Conservation (phyloP, 2,113 vertebrate genomes). For the Antennarius striatus region DNA sequence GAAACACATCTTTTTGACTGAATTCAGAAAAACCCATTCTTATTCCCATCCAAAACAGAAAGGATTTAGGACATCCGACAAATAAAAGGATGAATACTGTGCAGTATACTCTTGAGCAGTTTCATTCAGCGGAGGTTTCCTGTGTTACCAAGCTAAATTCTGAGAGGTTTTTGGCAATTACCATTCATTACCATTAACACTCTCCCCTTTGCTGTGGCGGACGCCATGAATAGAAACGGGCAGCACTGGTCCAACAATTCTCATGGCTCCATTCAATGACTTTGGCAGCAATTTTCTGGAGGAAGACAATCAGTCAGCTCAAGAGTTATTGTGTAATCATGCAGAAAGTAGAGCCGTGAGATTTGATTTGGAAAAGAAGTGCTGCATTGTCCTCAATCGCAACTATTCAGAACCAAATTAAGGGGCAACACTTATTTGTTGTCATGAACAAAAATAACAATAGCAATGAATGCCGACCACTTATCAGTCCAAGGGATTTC, state of each 20-base stretch:
- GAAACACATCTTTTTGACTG: slow-evolving; percentile 14
- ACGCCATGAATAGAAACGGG: slow-evolving; percentile 49
- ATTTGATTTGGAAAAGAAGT: slow-evolving; percentile 66
- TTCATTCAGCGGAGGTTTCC: slow-evolving; percentile 29
- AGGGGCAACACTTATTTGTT: slow-evolving; percentile 59
- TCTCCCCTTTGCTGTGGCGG: slow-evolving; percentile 36
- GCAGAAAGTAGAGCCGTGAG: slow-evolving; percentile 62
- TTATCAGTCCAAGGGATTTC: slow-evolving; percentile 20
- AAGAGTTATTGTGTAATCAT: slow-evolving; percentile 72
- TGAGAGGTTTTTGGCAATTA: slow-evolving; percentile 32
- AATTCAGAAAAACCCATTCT: neutral
- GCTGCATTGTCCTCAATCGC: slow-evolving; percentile 59
- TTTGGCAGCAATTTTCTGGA: slow-evolving; percentile 51
- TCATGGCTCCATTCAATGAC: slow-evolving; percentile 41
- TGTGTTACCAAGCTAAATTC: slow-evolving; percentile 33
- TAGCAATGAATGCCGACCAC: slow-evolving; percentile 33
- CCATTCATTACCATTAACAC: slow-evolving; percentile 51
- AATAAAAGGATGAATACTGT: too few relatives aligned
- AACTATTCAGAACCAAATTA: slow-evolving; percentile 65
- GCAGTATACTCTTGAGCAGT: slow-evolving; percentile 22
- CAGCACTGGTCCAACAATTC: slow-evolving; percentile 49
- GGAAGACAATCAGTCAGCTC: slow-evolving; percentile 59
- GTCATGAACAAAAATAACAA: slow-evolving; percentile 43
- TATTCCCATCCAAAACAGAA: neutral
- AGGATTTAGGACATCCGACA: neutral